These are phyloP conservation scores for Chironomus tentans DNA, from an alignment of 2,888 invertebrate species.

Conservation along the genomic window DNA sequence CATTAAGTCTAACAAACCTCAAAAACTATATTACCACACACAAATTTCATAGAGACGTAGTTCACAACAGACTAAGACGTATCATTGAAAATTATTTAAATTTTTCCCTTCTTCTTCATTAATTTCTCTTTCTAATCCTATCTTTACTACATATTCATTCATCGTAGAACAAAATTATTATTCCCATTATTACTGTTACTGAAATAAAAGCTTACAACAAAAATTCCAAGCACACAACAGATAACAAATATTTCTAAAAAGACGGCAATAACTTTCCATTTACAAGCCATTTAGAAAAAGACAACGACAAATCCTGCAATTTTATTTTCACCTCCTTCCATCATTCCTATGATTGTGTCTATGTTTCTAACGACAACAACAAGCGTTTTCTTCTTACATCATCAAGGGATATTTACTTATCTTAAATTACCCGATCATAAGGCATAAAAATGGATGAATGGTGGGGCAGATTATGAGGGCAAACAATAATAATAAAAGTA, in stretches of 20 bases:
- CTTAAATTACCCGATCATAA: neutral
- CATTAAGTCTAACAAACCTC: too few relatives aligned
- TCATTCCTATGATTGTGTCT: too few relatives aligned
- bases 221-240: neutral
- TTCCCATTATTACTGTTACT: neutral
- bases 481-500: too few relatives aligned
- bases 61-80: too few relatives aligned
- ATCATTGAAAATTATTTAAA: too few relatives aligned
- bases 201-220: neutral
- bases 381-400: neutral
- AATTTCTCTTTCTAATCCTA: neutral
- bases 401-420: neutral
- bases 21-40: too few relatives aligned
- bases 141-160: neutral
- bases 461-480: too few relatives aligned
- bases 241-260: neutral
- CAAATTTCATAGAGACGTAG: too few relatives aligned
- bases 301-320: neutral
- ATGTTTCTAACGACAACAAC: too few relatives aligned
- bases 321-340: neutral
- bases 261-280: conserved; percentile 4
- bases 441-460: too few relatives aligned
- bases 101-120: too few relatives aligned
- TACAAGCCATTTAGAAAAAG: neutral
- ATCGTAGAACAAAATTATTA: too few relatives aligned